phyloP scores from a whole-genome alignment of 2,888 invertebrate genomes.

The Leucophora obtusa region DNA sequence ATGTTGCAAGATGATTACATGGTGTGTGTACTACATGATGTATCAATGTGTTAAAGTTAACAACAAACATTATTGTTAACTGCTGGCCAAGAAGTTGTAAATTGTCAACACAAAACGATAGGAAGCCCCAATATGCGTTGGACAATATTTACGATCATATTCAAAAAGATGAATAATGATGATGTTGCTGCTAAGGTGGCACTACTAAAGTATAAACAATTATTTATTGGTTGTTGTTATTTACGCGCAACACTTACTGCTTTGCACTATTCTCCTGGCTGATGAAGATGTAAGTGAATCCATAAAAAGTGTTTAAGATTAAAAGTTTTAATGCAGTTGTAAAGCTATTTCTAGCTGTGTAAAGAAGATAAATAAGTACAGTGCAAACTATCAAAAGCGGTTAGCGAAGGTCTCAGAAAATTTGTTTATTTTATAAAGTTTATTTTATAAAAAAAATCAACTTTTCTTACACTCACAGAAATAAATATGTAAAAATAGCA shows the following conservation, averaged over 20 bases:
- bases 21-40: neutral
- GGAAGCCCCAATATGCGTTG: conserved; percentile 5
- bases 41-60: neutral
- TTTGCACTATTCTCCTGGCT: conserved; percentile 8
- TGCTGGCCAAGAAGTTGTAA: conserved; percentile 64
- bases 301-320: conserved; percentile 33
- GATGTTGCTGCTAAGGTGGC: conserved; percentile 62
- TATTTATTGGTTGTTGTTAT: conserved; percentile 51
- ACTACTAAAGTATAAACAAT: conserved; percentile 48
- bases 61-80: conserved; percentile 41
- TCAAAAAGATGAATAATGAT: conserved; percentile 60
- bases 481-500: no score
- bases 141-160: conserved; percentile 45
- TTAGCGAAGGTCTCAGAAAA: no score
- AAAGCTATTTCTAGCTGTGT: no score
- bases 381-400: no score
- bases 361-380: no score
- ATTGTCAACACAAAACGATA: conserved; percentile 57
- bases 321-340: conserved; percentile 14
- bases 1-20: neutral
- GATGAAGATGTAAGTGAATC: conserved; percentile 50
- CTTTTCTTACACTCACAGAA: no score
- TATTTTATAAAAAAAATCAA: no score
- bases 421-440: no score
- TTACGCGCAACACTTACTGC: conserved; percentile 5